Conservation (phyloP, 1,140 invertebrate genomes). For the Zaprionus davidi region DNA sequence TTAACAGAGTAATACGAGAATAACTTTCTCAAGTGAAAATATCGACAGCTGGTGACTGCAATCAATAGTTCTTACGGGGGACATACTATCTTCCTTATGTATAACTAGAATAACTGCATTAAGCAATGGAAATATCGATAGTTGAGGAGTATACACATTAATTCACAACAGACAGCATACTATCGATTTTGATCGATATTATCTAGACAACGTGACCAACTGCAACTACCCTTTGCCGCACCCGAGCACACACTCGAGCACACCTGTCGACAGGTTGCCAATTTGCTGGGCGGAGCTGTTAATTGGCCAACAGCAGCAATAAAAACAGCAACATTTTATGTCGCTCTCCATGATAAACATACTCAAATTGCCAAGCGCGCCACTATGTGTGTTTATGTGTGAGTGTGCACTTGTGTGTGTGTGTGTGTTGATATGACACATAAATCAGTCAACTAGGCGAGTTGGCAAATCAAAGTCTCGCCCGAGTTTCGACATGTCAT, state of each 20-base stretch:
- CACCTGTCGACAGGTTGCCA: slow-evolving; percentile 48
- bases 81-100: no score
- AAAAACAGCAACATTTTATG: slow-evolving; percentile 13
- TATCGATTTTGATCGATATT: neutral
- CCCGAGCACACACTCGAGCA: slow-evolving; percentile 12
- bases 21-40: no score
- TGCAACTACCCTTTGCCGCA: neutral
- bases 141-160: no score
- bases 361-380: slow-evolving; percentile 3
- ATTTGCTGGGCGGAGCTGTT: slow-evolving; percentile 60
- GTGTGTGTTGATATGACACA: slow-evolving; percentile 20
- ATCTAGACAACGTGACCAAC: neutral
- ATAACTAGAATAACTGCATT: no score
- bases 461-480: slow-evolving; percentile 72
- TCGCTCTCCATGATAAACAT: slow-evolving; percentile 29
- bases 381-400: no score
- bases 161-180: neutral
- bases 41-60: neutral
- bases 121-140: no score
- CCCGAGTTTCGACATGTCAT: slow-evolving; percentile 54
- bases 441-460: slow-evolving; percentile 66
- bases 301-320: slow-evolving; percentile 48
- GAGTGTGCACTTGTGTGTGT: slow-evolving; percentile 19
- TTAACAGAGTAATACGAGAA: no score
- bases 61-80: neutral